Evolutionary conservation across 2,888 invertebrate species (phyloP).

Genomic region (Netelia fuscicornis): DNA sequence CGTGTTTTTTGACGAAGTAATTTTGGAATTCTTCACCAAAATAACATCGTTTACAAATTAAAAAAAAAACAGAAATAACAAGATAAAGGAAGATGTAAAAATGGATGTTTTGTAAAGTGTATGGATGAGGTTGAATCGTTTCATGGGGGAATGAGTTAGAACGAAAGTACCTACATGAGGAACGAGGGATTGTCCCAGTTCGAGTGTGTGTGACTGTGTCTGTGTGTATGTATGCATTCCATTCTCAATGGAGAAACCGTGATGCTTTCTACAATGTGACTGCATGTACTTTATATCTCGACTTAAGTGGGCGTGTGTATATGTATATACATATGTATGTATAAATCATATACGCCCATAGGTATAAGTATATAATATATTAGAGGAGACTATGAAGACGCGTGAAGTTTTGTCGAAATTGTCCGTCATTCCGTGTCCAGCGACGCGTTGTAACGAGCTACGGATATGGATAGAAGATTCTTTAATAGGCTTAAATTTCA

Average conservation of each 20-base stretch:
- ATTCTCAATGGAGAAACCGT: conserved; percentile 3
- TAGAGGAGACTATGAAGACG: neutral
- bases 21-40: too few species aligned
- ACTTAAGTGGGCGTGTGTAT: neutral
- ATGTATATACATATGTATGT: neutral
- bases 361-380: neutral
- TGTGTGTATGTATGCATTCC: neutral
- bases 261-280: conserved; percentile 21
- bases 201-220: neutral
- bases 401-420: neutral
- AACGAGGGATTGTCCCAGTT: neutral
- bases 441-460: neutral
- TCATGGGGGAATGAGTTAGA: neutral
- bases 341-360: neutral
- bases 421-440: neutral
- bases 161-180: neutral
- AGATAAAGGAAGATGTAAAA: neutral
- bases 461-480: neutral
- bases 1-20: too few species aligned
- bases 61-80: neutral
- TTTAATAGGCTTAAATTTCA: too few species aligned
- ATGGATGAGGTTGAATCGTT: neutral
- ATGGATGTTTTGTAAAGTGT: neutral
- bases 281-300: conserved; percentile 5
- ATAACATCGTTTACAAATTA: too few species aligned